Percentiles rank a stretch among this genome's conserved stretches.
These are phyloP conservation scores for Hycleus phaleratus DNA, from an alignment of 1,140 invertebrate species.

Conservation along the genomic window DNA sequence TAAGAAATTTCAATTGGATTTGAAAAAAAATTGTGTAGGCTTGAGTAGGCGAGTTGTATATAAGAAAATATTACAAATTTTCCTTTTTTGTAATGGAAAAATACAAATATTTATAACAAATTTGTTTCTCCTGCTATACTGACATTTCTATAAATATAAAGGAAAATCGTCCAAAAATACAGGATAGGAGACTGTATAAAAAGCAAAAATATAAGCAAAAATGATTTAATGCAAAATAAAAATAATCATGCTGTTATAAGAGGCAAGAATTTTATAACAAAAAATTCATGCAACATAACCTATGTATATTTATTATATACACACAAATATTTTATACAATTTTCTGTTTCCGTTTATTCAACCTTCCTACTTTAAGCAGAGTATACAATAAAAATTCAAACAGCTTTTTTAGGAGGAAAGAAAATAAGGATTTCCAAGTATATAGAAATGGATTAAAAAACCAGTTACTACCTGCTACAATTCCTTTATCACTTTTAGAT, in stretches of 20 bases:
- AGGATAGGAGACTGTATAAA: conserved; percentile 17
- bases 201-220: conserved; percentile 22
- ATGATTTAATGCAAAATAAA: conserved; percentile 27
- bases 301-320: conserved; percentile 2
- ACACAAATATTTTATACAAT: conserved; percentile 1
- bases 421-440: conserved; percentile 30
- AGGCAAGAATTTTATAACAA: conserved; percentile 14
- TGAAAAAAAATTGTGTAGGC: no score
- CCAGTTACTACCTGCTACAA: conserved; percentile 32
- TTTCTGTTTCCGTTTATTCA: conserved; percentile 17
- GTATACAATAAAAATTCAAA: conserved; percentile 25
- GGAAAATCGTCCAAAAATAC: background rate
- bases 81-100: no score
- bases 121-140: no score
- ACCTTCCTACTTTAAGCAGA: conserved; percentile 21
- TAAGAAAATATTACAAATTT: no score
- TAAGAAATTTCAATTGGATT: no score
- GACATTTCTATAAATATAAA: background rate
- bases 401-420: conserved; percentile 28
- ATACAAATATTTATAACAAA: no score
- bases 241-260: conserved; percentile 30
- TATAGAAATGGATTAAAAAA: conserved; percentile 29
- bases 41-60: no score
- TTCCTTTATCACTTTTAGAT: conserved; percentile 24
- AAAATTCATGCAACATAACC: conserved; percentile 1